Percentiles rank a stretch among this genome's conserved stretches.
Evolutionary conservation across 2,888 invertebrate genomes (phyloP).

Genomic region (Leptinotarsa rubiginosa): DNA sequence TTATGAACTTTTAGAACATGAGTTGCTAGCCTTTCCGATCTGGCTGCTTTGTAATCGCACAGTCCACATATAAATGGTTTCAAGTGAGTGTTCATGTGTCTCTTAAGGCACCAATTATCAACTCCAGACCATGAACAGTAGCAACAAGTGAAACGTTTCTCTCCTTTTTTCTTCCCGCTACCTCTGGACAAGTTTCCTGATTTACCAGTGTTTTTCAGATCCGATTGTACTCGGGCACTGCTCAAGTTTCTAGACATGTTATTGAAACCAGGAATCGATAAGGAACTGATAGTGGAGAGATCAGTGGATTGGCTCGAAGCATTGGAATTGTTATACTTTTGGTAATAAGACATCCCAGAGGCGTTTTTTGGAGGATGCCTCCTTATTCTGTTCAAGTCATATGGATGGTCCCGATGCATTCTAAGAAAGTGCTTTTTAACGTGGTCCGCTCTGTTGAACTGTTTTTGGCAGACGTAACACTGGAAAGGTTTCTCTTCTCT

Average conservation of each 20-base stretch:
- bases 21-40: constrained; percentile 89
- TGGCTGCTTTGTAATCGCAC: constrained; percentile 93
- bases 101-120: constrained; percentile 93
- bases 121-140: constrained; percentile 94
- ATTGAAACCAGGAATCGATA: constrained; percentile 62
- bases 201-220: constrained; percentile 53
- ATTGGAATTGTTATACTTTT: constrained; percentile 63
- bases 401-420: constrained; percentile 91
- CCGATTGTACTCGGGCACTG: constrained; percentile 52
- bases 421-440: constrained; percentile 93
- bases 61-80: constrained; percentile 91
- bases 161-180: constrained; percentile 64
- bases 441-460: constrained; percentile 94
- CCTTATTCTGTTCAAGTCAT: constrained; percentile 85
- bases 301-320: constrained; percentile 56
- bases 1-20: constrained; percentile 93
- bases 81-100: constrained; percentile 92
- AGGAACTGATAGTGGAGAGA: constrained; percentile 53
- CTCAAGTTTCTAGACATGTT: constrained; percentile 55
- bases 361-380: constrained; percentile 73
- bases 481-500: constrained; percentile 94
- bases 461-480: constrained; percentile 92
- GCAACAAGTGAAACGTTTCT: constrained; percentile 76
- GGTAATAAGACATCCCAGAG: constrained; percentile 68
- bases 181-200: constrained; percentile 55